Conservation (phyloP, 2,888 invertebrate species). For the Sarcophaga rosellei region DNA sequence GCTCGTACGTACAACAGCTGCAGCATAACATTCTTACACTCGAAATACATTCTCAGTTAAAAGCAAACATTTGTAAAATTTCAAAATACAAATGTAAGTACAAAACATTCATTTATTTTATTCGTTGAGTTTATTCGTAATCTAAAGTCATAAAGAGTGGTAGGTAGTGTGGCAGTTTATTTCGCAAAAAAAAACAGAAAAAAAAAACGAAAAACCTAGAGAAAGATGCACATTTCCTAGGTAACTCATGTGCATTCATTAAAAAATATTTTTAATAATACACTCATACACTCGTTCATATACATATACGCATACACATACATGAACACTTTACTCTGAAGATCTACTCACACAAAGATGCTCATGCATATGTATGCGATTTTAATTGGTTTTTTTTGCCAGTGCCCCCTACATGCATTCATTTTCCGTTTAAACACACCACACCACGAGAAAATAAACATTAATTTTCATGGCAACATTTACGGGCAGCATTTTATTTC, state of each 20-base stretch:
- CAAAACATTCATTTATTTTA: neutral
- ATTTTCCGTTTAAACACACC: constrained; percentile 40
- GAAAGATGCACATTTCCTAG: constrained; percentile 46
- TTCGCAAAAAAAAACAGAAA: constrained; percentile 32
- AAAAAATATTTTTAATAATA: constrained; percentile 58
- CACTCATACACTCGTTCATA: neutral
- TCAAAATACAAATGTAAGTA: neutral
- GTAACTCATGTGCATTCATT: constrained; percentile 59
- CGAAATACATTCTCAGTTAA: neutral
- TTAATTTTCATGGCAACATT: constrained; percentile 52
- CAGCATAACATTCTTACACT: neutral
- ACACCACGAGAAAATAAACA: constrained; percentile 41
- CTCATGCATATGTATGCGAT: neutral
- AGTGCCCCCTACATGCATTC: neutral
- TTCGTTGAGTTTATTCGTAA: constrained; percentile 22
- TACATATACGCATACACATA: neutral
- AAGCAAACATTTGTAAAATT: neutral
- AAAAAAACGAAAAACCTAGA: neutral
- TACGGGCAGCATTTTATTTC: constrained; percentile 26
- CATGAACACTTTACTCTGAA: neutral
- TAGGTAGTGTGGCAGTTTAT: constrained; percentile 41
- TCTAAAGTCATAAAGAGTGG: constrained; percentile 1
- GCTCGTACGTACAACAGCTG: neutral
- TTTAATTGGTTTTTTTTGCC: constrained; percentile 39
- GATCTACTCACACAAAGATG: neutral